Percentiles rank a stretch among this genome's conserved stretches.
Evolutionary conservation across 2,113 vertebrate genomes (phyloP).

Genomic region (Sorex araneus): DNA sequence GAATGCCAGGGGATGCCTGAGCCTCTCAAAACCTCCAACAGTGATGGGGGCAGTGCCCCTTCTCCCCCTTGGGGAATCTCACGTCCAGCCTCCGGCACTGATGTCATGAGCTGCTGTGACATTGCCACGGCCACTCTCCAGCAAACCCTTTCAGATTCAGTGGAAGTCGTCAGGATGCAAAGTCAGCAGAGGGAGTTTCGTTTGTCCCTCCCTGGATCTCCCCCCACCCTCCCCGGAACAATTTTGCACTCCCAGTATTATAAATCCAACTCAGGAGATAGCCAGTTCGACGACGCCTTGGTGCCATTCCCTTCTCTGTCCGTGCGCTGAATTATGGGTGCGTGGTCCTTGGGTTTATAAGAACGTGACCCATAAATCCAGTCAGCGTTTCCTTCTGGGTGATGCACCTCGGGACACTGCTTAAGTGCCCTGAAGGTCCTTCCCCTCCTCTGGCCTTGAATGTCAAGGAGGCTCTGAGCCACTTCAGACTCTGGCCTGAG

Average conservation of each 20-base stretch:
- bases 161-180: not conserved
- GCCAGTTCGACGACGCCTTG: not conserved
- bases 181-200: not conserved
- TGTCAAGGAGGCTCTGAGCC: conserved; percentile 41
- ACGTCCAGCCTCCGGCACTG: not conserved
- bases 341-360: conserved; percentile 22
- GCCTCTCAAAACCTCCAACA: not conserved
- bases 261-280: conserved; percentile 45
- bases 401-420: conserved; percentile 41
- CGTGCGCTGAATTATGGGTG: conserved; percentile 47
- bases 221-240: conserved; percentile 23
- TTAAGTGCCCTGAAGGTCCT: conserved; percentile 65
- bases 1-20: not conserved
- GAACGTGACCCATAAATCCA: conserved; percentile 65
- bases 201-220: not conserved
- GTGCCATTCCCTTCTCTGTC: not conserved
- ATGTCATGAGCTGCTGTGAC: not conserved
- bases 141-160: not conserved
- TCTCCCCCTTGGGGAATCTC: not conserved
- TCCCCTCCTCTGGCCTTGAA: conserved; percentile 61
- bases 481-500: not conserved
- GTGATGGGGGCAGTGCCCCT: not conserved
- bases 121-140: not conserved
- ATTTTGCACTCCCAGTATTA: not conserved
- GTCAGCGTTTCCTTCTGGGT: conserved; percentile 31